Base-by-base conservation (phyloP, 92 coral and sea anemone genomes). In the Desmophyllum pertusum region DNA sequence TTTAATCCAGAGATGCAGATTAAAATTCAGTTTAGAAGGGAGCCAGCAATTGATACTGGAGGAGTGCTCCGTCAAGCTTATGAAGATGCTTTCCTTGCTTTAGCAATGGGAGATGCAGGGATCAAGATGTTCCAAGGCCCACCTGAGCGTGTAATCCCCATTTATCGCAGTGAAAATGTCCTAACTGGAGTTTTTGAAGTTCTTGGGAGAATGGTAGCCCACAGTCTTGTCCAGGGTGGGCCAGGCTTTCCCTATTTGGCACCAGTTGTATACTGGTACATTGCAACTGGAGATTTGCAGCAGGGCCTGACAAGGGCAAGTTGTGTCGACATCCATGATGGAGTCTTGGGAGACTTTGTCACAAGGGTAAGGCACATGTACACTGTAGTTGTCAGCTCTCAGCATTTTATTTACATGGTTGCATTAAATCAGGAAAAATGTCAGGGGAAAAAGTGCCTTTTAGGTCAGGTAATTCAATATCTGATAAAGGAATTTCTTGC, bases 161-260 rank as follows among this genome's bases (percentile, higher is more conserved):
- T 61, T 9, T 84, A 89, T 76, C 75, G 82, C 13, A 88, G 89
- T 85, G 81, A 83, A 36, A 70, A 51, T 53, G 70, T 89, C 2
- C 88, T 83, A 19, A 71, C n/a, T 18, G 70, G 86, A 9, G 48
- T 87, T 5, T 90, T 81, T 72, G 84, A 87, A 83, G 75, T 87
- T 84, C 53, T 89, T 13, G 91, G 91, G 18, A 80, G 78, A 65
- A 87, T 90, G 70, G 83, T 85, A 29, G 93, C 87, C n/a, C 89
- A 86, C 73, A 86, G 79, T 52, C 27, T 71, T 4, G 38, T 73
- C 48, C 89, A 79, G 36, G 80, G 75, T 57, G 90, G 90, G 15
- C 84, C 87, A 55, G 93, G 93, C 23, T 86, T 90, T 46, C 90
- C 93, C 5, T 81, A 86, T 45, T 84, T 86, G 51, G 57, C 89